Conservation (phyloP, 2,888 invertebrate genomes). For the Caenorhabditis panamensis region DNA sequence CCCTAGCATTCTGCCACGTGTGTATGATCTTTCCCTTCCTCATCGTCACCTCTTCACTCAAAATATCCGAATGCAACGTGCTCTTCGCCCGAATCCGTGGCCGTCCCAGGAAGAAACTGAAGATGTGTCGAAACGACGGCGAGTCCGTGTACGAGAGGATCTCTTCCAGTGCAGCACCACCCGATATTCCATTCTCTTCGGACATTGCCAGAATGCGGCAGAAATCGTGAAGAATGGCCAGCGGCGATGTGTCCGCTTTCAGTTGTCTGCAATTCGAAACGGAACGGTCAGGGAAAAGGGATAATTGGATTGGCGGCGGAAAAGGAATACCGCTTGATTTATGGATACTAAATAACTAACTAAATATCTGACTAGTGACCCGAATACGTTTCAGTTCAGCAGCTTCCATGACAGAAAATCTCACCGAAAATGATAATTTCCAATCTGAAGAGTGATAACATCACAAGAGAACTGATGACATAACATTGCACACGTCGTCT, state of each 20-base stretch:
- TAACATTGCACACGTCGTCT: constrained; percentile 46
- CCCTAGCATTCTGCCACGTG: constrained; percentile 64
- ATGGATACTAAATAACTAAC: no score
- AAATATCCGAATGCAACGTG: constrained; percentile 53
- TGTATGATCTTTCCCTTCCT: constrained; percentile 67
- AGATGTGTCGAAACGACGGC: constrained; percentile 47
- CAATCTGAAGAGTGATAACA: constrained; percentile 56
- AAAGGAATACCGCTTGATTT: no score
- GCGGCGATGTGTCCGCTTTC: constrained; percentile 52
- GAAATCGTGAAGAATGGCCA: constrained; percentile 52
- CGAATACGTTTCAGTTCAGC: no score
- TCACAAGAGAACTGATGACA: constrained; percentile 61
- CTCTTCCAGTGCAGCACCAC: constrained; percentile 26
- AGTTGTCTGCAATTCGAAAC: constrained; percentile 46
- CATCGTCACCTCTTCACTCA: constrained; percentile 64
- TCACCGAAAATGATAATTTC: constrained; percentile 61
- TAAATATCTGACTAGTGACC: no score
- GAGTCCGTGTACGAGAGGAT: constrained; percentile 54
- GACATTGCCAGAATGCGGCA: constrained; percentile 56
- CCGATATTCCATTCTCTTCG: constrained; percentile 33
- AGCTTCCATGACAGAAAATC: not conserved
- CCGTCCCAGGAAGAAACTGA: constrained; percentile 51
- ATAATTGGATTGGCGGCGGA: not conserved
- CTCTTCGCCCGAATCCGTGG: constrained; percentile 52
- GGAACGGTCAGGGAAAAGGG: no score